Evolutionary conservation across 1,140 invertebrate species (phyloP), one percentile per base, ranked within the genome.

Genomic region (Mesaphorura yosii): DNA sequence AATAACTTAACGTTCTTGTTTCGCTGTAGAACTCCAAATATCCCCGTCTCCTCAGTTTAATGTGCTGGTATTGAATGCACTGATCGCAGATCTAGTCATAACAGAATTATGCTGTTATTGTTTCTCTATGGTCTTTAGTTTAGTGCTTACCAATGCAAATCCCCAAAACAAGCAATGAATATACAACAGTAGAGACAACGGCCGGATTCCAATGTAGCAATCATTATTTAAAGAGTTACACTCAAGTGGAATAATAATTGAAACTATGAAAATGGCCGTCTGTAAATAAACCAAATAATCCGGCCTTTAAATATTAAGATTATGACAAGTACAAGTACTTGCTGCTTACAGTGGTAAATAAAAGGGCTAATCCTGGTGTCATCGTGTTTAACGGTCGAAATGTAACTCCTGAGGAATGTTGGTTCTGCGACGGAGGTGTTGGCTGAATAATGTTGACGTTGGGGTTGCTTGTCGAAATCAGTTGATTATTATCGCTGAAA

Each of bases 11-110:
- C 10, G 37, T 52, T 37, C 57, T 41, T 3, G 34, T 45, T 3
- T 57, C 51, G 26, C 44, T 45, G 39, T 59, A 62, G 39, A 62
- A 62, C 5, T 62, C 57, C 25, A 62, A 48, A 28, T 62, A 62
- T 0, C 60, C 60, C 29, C 60, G 37, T 39, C 54, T 37, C 19
- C 60, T 28, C 15, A 59, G 29, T 51, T 51, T 45, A 34, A 62
- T 62, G 31, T 62, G 60, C 23, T 62, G 48, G 26, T 57, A 62
- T 38, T 59, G 60, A 27, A 62, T 56, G 27, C 44, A 54, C 25
- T 62, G 60, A 44, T 62, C 60, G 47, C 57, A 57, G 10, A 62
- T 57, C 60, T 62, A 27, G 10, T 39, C 40, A 37, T 12, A 29
- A 34, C n/a, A n/a, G n/a, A n/a, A n/a, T n/a, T n/a, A n/a, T n/a